Conservation (phyloP, 1,140 invertebrate genomes). For the Caenorhabditis briggsae region DNA sequence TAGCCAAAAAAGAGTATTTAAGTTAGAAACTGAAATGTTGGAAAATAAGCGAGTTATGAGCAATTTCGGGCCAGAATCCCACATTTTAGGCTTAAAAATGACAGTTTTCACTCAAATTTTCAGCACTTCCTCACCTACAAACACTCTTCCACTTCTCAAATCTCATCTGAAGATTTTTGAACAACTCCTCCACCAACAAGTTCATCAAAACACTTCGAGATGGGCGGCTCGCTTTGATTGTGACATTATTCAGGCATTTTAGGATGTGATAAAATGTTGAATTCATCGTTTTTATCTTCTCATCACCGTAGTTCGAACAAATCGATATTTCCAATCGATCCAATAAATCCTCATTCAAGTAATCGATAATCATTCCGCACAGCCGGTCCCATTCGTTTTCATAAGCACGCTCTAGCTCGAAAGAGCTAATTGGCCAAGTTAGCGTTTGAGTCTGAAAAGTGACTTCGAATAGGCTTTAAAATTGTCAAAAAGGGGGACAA, state of each 20-base stretch:
- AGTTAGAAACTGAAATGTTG: too few relatives aligned
- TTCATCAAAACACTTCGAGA: constrained; percentile 19
- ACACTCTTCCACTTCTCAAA: constrained; percentile 6
- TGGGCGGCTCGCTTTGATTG: constrained; percentile 9
- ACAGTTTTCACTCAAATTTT: too few relatives aligned
- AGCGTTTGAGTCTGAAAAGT: not conserved
- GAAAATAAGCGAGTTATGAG: too few relatives aligned
- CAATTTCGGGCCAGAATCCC: too few relatives aligned
- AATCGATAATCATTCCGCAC: constrained; percentile 30
- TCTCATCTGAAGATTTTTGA: constrained; percentile 10
- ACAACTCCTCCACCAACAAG: constrained; percentile 7
- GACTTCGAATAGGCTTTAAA: not conserved
- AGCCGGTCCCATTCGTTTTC: constrained; percentile 4
- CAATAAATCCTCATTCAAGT: not conserved
- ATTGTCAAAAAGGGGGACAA: not conserved
- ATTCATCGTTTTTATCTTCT: not conserved
- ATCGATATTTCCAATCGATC: not conserved
- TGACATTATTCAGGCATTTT: constrained; percentile 15
- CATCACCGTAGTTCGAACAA: not conserved
- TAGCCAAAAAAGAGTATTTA: too few relatives aligned
- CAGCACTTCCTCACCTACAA: not conserved
- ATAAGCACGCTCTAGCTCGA: not conserved
- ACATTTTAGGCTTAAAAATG: too few relatives aligned
- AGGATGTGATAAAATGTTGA: not conserved
- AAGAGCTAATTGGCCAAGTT: constrained; percentile 5